Percentiles rank a stretch among this genome's conserved stretches.
These are phyloP conservation scores for Karalla daura DNA, from an alignment of 2,797 vertebrate genomes.

Conservation along the genomic window DNA sequence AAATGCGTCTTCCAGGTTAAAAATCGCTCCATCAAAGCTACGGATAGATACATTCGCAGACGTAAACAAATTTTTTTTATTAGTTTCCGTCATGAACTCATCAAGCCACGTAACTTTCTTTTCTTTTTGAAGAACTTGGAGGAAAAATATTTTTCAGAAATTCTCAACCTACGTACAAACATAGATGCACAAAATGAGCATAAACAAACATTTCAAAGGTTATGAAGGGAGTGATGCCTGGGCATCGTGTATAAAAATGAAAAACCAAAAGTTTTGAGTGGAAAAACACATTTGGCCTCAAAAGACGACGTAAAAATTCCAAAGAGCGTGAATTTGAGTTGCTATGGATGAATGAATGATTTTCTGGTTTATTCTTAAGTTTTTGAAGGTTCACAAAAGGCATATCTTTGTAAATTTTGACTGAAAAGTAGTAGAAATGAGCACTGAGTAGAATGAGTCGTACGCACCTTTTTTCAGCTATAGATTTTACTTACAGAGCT, in stretches of 20 bases:
- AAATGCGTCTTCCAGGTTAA: slow-evolving; percentile 42
- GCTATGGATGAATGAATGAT: too few relatives aligned
- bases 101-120: slow-evolving; percentile 8
- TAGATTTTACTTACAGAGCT: too few relatives aligned
- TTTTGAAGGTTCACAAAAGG: too few relatives aligned
- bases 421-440: too few relatives aligned
- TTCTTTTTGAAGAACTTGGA: slow-evolving; percentile 22
- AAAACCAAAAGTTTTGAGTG: background rate
- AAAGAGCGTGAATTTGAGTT: background rate
- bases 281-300: background rate
- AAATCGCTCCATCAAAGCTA: slow-evolving; percentile 51
- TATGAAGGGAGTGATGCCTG: background rate
- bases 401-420: too few relatives aligned
- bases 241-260: background rate
- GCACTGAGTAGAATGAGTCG: too few relatives aligned
- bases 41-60: slow-evolving; percentile 11
- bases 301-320: background rate
- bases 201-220: slow-evolving; percentile 13
- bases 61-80: slow-evolving; percentile 57
- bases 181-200: background rate
- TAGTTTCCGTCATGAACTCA: slow-evolving; percentile 29
- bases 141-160: slow-evolving; percentile 30
- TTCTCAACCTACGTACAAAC: background rate
- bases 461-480: too few relatives aligned
- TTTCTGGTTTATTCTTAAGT: too few relatives aligned